Base-by-base conservation (phyloP, 1,140 invertebrate species). In the Pseudoatta argentina region DNA sequence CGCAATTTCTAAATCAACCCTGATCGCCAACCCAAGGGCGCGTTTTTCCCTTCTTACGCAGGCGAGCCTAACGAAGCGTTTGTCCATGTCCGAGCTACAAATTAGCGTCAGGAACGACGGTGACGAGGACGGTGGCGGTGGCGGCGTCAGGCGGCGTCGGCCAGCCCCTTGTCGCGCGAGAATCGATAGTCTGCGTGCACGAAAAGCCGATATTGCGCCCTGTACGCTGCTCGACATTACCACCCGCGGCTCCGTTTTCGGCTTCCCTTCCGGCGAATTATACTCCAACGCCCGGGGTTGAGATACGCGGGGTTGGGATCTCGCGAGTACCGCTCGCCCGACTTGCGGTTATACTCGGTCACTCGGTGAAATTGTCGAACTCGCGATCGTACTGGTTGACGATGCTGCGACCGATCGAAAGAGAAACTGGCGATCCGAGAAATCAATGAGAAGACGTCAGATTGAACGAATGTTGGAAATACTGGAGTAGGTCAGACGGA, bases 101-200 rank as follows among this genome's bases (percentile, higher is more conserved):
- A 88, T 78, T 77, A 73, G 55, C 73, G 57, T 78, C 73, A 51
- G 14, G 71, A 55, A 77, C 78, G 72, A 81, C 63, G 30, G 3
- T 6, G 71, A 61, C 55, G 83, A 85, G 67, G 86, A 71, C 81
- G 85, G 67, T 77, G 83, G 73, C 67, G 79, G 88, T 78, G 87
- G 76, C 81, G 86, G 77, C 75, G 85, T 88, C 88, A 86, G 78
- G 79, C 86, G 86, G 86, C 89, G 89, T 81, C 89, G 82, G 76
- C 67, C 89, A 67, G 44, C 89, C 89, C 88, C 85, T 89, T 90
- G 89, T 88, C 91, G 91, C 91, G 91, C 91, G 90, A 91, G 91
- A 93, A 94, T 94, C 94, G 94, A 94, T 94, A 94, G 91, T 88
- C 90, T 92, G 93, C 93, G 93, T 94, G 90, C 91, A 95, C 92